Conservation (phyloP, 1,140 invertebrate species). For the Nasonia giraulti region DNA sequence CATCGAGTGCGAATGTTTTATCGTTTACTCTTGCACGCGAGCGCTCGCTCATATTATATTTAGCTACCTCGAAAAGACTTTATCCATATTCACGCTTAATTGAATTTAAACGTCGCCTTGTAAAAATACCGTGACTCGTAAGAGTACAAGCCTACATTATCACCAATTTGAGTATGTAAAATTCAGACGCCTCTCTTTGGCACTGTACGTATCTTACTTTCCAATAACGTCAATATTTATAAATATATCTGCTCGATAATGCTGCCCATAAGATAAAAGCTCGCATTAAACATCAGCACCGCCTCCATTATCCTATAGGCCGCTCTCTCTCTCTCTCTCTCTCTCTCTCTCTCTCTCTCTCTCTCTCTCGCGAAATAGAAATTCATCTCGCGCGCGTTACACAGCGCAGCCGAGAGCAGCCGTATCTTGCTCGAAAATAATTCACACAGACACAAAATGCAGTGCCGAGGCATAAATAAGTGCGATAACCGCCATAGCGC, state of each 20-base stretch:
- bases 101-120: no score
- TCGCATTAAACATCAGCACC: not conserved
- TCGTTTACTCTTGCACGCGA: no score
- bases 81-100: no score
- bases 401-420: not conserved
- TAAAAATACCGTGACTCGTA: no score
- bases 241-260: conserved; percentile 8
- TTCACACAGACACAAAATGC: not conserved
- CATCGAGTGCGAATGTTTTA: no score
- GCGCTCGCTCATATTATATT: no score
- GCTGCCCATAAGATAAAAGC: not conserved
- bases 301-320: conserved; percentile 3
- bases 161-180: not conserved
- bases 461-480: not conserved
- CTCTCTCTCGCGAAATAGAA: not conserved
- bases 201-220: not conserved
- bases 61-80: no score
- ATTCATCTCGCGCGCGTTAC: conserved; percentile 3
- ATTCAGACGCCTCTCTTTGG: not conserved
- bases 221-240: conserved; percentile 30
- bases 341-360: not conserved
- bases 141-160: no score
- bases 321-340: not conserved
- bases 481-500: not conserved
- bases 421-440: not conserved